phyloP scores from a whole-genome alignment of 1,140 invertebrate species.

The Brachionus paranguensis region DNA sequence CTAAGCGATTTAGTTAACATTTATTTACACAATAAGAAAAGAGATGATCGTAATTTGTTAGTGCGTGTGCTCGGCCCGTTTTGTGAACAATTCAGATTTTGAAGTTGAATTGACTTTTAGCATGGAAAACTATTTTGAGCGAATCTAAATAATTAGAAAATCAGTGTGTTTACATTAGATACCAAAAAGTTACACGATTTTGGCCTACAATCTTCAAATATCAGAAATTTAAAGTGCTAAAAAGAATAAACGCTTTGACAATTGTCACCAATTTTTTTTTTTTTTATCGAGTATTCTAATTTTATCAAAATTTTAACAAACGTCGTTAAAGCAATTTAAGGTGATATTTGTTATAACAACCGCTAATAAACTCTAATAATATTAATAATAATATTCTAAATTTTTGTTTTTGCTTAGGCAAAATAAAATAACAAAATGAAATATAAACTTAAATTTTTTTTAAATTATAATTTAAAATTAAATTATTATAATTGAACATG shows the following conservation, averaged over 20 bases:
- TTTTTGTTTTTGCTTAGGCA: conserved; percentile 19
- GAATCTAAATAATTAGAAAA: not conserved
- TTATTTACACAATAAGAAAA: not conserved
- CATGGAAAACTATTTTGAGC: not conserved
- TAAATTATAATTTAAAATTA: not conserved
- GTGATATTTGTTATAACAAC: conserved; percentile 25
- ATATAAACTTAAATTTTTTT: conserved; percentile 1
- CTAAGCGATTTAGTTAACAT: not conserved
- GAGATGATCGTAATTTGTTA: not conserved
- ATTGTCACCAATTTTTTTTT: conserved; percentile 16
- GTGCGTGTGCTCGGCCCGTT: not conserved
- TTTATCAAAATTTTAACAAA: conserved; percentile 21
- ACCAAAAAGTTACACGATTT: not conserved
- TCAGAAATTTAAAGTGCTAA: not conserved
- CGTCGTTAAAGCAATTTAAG: conserved; percentile 18
- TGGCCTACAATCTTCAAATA: not conserved
- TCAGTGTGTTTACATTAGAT: not conserved
- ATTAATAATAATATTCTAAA: conserved; percentile 19
- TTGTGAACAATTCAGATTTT: not conserved
- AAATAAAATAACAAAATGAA: not conserved
- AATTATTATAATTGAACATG: not conserved
- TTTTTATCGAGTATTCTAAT: not conserved
- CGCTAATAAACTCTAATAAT: conserved; percentile 4
- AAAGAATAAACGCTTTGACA: conserved; percentile 8
- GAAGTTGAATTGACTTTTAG: not conserved